phyloP scores from a whole-genome alignment of 2,113 vertebrate species.

The Nannospalax galili region DNA sequence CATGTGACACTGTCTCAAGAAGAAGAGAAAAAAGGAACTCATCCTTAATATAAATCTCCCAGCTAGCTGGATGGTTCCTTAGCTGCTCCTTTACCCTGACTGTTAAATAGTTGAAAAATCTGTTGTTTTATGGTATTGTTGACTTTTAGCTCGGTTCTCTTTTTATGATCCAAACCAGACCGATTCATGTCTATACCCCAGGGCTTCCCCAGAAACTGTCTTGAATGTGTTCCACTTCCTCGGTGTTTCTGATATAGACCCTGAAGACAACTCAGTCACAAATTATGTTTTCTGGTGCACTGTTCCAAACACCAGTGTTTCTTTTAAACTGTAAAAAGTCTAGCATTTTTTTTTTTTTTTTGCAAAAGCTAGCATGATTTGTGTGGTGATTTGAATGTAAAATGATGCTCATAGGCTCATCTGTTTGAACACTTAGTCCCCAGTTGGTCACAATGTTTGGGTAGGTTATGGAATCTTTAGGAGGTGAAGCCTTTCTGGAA shows the following conservation, averaged over 20 bases:
- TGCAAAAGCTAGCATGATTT: background rate
- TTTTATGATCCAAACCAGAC: constrained; percentile 35
- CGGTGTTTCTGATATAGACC: background rate
- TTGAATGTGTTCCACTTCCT: background rate
- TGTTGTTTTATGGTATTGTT: background rate
- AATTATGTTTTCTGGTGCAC: background rate
- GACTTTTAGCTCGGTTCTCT: background rate
- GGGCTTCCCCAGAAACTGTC: background rate
- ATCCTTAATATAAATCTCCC: too few species aligned
- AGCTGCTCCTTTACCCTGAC: background rate
- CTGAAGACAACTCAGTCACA: background rate
- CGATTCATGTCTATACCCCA: background rate
- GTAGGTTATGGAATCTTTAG: too few species aligned
- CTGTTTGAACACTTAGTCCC: too few species aligned
- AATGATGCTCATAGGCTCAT: too few species aligned
- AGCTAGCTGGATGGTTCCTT: background rate
- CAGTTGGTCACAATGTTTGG: too few species aligned
- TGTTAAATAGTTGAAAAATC: background rate
- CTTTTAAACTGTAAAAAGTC: background rate
- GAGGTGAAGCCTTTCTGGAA: too few species aligned
- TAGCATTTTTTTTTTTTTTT: constrained; percentile 2
- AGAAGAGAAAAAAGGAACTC: too few species aligned
- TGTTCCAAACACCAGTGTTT: background rate
- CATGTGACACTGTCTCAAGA: background rate
- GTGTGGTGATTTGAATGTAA: too few species aligned